phyloP scores from a whole-genome alignment of 2,797 vertebrate genomes.

The Aldrovandia affinis region DNA sequence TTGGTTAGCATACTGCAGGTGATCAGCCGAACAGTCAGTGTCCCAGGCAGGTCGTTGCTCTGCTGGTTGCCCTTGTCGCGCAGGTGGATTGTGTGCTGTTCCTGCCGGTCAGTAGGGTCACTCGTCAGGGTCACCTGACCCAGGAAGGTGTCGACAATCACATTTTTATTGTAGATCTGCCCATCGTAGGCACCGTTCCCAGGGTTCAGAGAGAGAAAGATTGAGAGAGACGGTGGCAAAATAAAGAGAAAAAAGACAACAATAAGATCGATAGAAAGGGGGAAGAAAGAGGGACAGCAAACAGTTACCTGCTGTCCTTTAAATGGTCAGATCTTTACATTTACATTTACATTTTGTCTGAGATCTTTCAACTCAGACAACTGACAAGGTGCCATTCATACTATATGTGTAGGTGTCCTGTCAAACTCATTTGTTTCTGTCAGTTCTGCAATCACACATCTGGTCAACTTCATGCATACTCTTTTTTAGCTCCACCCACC shows the following conservation, averaged over 20 bases:
- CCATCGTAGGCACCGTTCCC: background rate
- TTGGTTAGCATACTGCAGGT: slow-evolving; percentile 85
- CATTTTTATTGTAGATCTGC: slow-evolving; percentile 95
- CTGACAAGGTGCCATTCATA: background rate
- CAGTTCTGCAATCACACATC: background rate
- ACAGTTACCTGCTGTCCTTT: slow-evolving; percentile 1
- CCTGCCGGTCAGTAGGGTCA: slow-evolving; percentile 84
- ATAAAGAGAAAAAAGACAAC: background rate
- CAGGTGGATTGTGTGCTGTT: slow-evolving; percentile 87
- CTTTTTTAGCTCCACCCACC: slow-evolving; percentile 69
- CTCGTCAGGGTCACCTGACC: slow-evolving; percentile 87
- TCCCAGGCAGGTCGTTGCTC: slow-evolving; percentile 85
- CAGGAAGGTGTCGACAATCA: slow-evolving; percentile 92
- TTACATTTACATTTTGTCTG: too few species aligned
- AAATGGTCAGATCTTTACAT: background rate
- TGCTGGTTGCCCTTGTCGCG: slow-evolving; percentile 86
- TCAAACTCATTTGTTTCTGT: background rate
- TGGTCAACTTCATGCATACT: background rate
- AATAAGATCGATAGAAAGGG: slow-evolving; percentile 24
- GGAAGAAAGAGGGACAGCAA: slow-evolving; percentile 26
- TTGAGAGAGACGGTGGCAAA: background rate
- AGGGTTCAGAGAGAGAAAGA: background rate
- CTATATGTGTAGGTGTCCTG: background rate
- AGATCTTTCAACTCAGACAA: background rate
- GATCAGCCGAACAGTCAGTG: slow-evolving; percentile 82